Evolutionary conservation across 1,140 invertebrate species (phyloP).

Genomic region (Lordiphosa stackelbergi): DNA sequence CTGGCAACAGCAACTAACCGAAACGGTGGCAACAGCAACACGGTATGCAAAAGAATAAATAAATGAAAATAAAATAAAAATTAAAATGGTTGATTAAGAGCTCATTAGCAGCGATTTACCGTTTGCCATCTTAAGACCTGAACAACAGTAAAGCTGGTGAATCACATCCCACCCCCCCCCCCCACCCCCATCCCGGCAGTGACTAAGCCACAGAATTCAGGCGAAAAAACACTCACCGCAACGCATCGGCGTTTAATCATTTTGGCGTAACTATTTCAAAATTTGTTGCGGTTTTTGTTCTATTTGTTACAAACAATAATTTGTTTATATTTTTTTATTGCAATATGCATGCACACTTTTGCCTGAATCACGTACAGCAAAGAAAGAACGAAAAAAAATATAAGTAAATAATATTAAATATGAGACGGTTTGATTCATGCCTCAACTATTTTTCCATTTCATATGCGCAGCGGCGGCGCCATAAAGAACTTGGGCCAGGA

Average conservation of each 20-base stretch:
- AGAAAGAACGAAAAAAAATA: not conserved
- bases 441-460: conserved; percentile 27
- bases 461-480: conserved; percentile 26
- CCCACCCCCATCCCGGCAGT: not conserved
- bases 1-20: conserved; percentile 26
- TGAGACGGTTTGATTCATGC: conserved; percentile 25
- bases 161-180: conserved; percentile 11
- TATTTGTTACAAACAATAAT: too few species aligned
- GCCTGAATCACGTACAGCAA: not conserved
- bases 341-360: too few species aligned
- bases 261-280: not conserved
- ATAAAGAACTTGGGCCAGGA: conserved; percentile 13
- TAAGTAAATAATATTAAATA: not conserved
- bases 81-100: conserved; percentile 22
- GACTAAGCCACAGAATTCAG: too few species aligned
- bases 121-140: conserved; percentile 23
- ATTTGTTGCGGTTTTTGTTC: too few species aligned
- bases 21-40: conserved; percentile 4
- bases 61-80: not conserved
- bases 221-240: too few species aligned
- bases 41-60: conserved; percentile 30
- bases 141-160: conserved; percentile 28
- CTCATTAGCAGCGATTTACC: conserved; percentile 36
- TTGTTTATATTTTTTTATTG: too few species aligned
- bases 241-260: too few species aligned